These are phyloP conservation scores for Liparis tanakae DNA, from an alignment of 2,797 vertebrate genomes.

Conservation along the genomic window DNA sequence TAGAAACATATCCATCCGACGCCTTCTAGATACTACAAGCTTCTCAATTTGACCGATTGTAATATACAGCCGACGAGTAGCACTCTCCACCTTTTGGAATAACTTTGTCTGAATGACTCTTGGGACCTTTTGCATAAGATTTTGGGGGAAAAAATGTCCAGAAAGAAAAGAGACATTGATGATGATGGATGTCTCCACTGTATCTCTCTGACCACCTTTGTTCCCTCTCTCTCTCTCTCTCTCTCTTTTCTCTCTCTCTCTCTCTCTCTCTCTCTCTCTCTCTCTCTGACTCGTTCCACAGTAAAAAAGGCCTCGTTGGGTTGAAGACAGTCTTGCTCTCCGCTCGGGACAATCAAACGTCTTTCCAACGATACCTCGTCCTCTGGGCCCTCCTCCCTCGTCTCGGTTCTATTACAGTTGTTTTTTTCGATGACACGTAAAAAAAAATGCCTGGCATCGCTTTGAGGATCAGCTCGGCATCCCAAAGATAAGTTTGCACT, in stretches of 20 bases:
- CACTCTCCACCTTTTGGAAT: neutral
- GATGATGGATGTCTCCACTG: slow-evolving; percentile 20
- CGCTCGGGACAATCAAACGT: slow-evolving; percentile 57
- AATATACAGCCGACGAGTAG: neutral
- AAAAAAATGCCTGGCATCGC: neutral
- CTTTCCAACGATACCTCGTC: slow-evolving; percentile 65
- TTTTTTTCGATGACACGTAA: too few relatives aligned
- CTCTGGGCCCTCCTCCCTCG: slow-evolving; percentile 32
- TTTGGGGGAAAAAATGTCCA: neutral
- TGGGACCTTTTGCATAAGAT: neutral
- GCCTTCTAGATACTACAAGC: neutral
- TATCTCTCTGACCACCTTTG: slow-evolving; percentile 31
- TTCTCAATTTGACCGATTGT: neutral
- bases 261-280: slow-evolving; percentile 21
- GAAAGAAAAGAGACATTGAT: neutral
- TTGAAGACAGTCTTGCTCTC: slow-evolving; percentile 49
- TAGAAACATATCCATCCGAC: neutral
- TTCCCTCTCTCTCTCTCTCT: slow-evolving; percentile 28
- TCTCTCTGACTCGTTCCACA: slow-evolving; percentile 31
- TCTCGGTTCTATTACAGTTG: slow-evolving; percentile 13
- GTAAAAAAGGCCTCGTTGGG: slow-evolving; percentile 55
- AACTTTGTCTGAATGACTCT: neutral
- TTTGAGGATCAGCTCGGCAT: neutral
- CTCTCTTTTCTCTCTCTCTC: slow-evolving; percentile 10
- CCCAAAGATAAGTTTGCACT: slow-evolving; percentile 8